phyloP scores from a whole-genome alignment of 2,888 invertebrate genomes.

The Drosophila nr. perissopoda region DNA sequence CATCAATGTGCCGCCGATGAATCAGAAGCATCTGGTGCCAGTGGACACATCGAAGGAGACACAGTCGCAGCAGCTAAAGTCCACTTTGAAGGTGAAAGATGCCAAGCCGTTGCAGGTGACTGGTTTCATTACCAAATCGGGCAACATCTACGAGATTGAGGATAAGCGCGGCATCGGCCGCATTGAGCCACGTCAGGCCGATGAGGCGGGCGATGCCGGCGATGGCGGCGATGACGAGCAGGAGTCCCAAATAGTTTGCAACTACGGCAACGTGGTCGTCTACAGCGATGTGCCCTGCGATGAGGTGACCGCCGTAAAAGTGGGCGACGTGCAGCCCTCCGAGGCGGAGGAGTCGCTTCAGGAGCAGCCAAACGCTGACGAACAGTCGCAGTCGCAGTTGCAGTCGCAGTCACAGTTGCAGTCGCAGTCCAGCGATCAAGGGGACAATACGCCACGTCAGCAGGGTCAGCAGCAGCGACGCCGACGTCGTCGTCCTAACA shows the following conservation, averaged over 20 bases:
- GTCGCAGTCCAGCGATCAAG: not conserved
- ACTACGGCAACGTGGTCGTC: conserved; percentile 80
- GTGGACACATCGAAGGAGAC: conserved; percentile 22
- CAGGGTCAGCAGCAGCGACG: conserved; percentile 39
- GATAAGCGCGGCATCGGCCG: conserved; percentile 69
- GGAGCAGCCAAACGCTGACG: not conserved
- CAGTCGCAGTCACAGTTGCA: conserved; percentile 2
- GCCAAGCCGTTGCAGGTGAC: conserved; percentile 73
- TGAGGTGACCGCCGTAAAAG: conserved; percentile 64
- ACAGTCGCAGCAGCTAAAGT: conserved; percentile 18
- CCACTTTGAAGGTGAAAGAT: conserved; percentile 42
- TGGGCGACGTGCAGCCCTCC: conserved; percentile 51
- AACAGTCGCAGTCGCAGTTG: conserved; percentile 6
- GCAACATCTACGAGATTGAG: conserved; percentile 79
- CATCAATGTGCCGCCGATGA: conserved; percentile 71
- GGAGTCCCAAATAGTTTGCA: conserved; percentile 70
- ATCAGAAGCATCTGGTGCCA: conserved; percentile 56
- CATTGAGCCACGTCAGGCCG: conserved; percentile 75
- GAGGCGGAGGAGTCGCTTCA: conserved; percentile 14
- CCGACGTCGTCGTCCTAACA: conserved; percentile 35
- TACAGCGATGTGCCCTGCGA: conserved; percentile 82
- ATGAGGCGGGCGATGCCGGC: conserved; percentile 14
- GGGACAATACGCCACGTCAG: conserved; percentile 56
- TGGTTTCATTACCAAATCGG: conserved; percentile 79
- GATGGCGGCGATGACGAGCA: not conserved